Base-by-base conservation (phyloP, 1,140 invertebrate genomes). In the Caenorhabditis brenneri region DNA sequence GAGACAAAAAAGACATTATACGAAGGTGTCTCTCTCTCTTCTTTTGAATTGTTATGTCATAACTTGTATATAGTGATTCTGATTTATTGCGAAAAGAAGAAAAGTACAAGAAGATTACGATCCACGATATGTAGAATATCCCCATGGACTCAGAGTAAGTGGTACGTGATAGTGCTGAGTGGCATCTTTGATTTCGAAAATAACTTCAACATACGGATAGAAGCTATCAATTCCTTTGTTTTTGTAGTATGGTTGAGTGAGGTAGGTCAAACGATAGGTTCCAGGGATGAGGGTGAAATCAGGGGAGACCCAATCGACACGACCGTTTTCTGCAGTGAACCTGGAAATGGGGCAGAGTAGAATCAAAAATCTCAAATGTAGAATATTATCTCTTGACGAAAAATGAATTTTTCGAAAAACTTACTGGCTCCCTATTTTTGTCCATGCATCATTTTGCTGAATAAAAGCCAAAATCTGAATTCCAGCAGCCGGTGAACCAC, bases 51-150 rank as follows among this genome's bases (percentile, higher is more conserved):
- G n/a, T n/a, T n/a, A n/a, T 74, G 9, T 42, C n/a, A 42, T 74
- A 74, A 74, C 65, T 74, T 74, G 65, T 74, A 74, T 74, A 74
- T 42, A 74, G 65, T 24, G n/a, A 42, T 27, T 27, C 12, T 27
- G 29, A 12, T 65, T 65, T 65, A 65, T 65, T 65, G 58, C 12
- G 46, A 9, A 31, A 74, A 42, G 10, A 42, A 27, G 24, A 42
- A 79, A 81, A 85, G 15, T 82, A 82, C 79, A 82, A 42, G 46
- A 84, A 36, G 58, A n/a, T 91, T 92, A 94, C 81, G 94, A 93
- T 39, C 94, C 94, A 82, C 94, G 93, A 90, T 95, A 95, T 0
- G 94, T 95, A 2, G 94, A 93, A 85, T 95, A 96, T 36, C 95
- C 94, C 91, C 93, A 96, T 1, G 95, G 94, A 89, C 93, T 95